Conservation (phyloP, 23 tunicate genomes). For the Styela clava region DNA sequence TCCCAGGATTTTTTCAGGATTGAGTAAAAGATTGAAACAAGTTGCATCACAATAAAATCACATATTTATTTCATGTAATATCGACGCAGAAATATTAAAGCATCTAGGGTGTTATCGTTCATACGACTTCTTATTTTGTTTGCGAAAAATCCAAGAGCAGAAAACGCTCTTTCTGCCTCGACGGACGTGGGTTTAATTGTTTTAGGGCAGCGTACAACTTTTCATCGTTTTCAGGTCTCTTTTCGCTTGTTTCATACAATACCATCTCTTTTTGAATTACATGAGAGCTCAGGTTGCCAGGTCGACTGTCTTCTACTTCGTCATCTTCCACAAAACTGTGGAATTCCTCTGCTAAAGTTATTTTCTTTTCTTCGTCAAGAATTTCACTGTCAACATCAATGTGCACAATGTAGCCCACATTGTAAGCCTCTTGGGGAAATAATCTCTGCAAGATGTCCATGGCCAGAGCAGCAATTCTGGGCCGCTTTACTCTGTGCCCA, state of each 20-base stretch:
- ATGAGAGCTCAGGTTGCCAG: constrained; percentile 20
- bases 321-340: constrained; percentile 24
- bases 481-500: constrained; percentile 22
- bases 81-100: no score
- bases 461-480: constrained; percentile 25
- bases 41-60: no score
- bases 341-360: constrained; percentile 32
- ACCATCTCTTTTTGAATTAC: constrained; percentile 35
- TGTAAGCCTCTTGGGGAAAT: constrained; percentile 16
- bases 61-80: no score
- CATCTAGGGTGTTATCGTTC: no score
- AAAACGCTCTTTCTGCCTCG: no score
- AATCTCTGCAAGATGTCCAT: constrained; percentile 20
- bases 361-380: constrained; percentile 18
- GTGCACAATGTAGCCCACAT: neutral
- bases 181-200: no score
- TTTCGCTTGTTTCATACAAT: constrained; percentile 23
- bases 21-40: no score
- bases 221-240: constrained; percentile 16
- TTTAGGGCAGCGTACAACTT: constrained; percentile 29
- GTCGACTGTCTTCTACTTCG: constrained; percentile 15
- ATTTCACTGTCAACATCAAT: constrained; percentile 7
- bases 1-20: no score
- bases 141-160: no score
- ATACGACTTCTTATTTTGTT: no score